These are phyloP conservation scores for Idaea dimidiata DNA, from an alignment of 2,888 invertebrate species.

Conservation along the genomic window DNA sequence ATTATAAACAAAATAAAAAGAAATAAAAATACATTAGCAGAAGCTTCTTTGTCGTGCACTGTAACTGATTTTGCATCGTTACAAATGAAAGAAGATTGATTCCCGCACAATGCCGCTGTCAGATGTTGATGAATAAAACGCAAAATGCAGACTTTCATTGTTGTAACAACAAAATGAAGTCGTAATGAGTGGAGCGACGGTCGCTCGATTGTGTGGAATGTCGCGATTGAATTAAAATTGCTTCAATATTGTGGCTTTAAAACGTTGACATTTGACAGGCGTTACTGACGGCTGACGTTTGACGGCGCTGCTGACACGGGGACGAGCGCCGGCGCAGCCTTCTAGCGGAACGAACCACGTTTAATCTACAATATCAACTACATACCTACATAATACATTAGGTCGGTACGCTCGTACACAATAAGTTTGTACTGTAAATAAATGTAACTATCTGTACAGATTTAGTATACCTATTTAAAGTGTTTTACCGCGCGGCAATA, in stretches of 20 bases:
- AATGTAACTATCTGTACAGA: too few relatives aligned
- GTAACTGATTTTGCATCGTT: slow-evolving; percentile 75
- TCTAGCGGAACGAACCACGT: slow-evolving; percentile 26
- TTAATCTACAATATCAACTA: slow-evolving; percentile 24
- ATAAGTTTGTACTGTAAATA: too few relatives aligned
- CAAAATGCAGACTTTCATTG: slow-evolving; percentile 55
- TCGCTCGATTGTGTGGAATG: slow-evolving; percentile 54
- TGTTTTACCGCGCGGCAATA: too few relatives aligned
- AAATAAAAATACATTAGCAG: slow-evolving; percentile 64
- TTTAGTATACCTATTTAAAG: too few relatives aligned
- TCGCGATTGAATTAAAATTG: slow-evolving; percentile 76
- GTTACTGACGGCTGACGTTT: slow-evolving; percentile 67
- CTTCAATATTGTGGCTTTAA: slow-evolving; percentile 67
- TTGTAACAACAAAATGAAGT: slow-evolving; percentile 78
- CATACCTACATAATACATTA: too few relatives aligned
- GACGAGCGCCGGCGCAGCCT: slow-evolving; percentile 30
- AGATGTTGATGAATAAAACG: slow-evolving; percentile 62
- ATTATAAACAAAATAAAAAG: slow-evolving; percentile 34
- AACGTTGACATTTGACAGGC: slow-evolving; percentile 73
- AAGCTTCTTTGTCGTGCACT: slow-evolving; percentile 64
- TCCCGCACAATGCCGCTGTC: slow-evolving; percentile 69
- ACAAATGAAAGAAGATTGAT: slow-evolving; percentile 71
- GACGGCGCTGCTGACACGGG: slow-evolving; percentile 30
- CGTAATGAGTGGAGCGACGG: slow-evolving; percentile 66
- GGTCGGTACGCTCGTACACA: too few relatives aligned